Base-by-base conservation (phyloP, 1,140 invertebrate species). In the Aphaenogaster rudis region DNA sequence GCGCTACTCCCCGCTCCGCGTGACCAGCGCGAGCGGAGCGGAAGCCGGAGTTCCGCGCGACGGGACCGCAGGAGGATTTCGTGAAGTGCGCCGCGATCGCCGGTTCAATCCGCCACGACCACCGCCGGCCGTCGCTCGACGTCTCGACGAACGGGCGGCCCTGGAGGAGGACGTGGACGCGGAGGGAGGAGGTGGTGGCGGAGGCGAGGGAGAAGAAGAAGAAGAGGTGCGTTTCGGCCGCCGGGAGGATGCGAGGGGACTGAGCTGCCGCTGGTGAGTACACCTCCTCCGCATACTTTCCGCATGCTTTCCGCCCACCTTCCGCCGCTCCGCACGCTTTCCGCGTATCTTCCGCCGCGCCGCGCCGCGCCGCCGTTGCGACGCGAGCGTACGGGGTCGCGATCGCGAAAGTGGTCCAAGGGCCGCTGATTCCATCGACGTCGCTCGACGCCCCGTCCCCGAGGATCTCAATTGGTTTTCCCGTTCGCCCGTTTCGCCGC, bases 261-360 rank as follows among this genome's bases (percentile, higher is more conserved):
- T 84, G 80, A 1, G 15, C 8, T 8, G 42, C 69, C 13, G 28
- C 28, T 48, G 80, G 67, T 84, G 54, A 84, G 54, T 84, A 48
- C 5, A 28, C 2, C 17, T 17, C 15, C 21, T 57, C 7, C 54
- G n/a, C 15, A 3, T 8, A 7, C n/a, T 28, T 17, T 36, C 4
- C 54, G 7, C 3, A 28, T 21, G 28, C 28, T 28, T 28, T 28
- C 28, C 28, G 28, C 28, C 28, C 0, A 28, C 28, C 28, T 28
- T 28, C 28, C 15, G 48, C n/a, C 33, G 17, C 7, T 1, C 36
- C 17, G 7, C 9, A 4, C 28, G 28, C 28, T 28, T 57, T 57
- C 7, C 54, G n/a, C 15, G 13, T 8, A 7, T 57, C 42, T 17
- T 36, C 4, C 54, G 7, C 3, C 33, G n/a, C 15, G 48, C n/a